phyloP scores from a whole-genome alignment of 2,888 invertebrate species.

The Amitus sp. region DNA sequence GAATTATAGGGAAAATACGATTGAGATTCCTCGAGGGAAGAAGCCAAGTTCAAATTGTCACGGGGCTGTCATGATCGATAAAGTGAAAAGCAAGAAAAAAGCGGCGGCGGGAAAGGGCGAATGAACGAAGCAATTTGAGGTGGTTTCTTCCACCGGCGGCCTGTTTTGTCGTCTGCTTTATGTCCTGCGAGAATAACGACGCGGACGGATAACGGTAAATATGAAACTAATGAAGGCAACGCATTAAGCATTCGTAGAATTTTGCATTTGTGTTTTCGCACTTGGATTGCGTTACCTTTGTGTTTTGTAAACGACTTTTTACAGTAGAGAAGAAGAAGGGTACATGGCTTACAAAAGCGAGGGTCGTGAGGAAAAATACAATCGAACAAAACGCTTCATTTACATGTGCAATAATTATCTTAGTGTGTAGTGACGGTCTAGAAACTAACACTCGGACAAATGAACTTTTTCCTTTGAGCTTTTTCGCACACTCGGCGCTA shows the following conservation, averaged over 20 bases:
- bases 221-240: slow-evolving; percentile 46
- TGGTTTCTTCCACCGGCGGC: slow-evolving; percentile 58
- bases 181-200: slow-evolving; percentile 52
- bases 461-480: slow-evolving; percentile 42
- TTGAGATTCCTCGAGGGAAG: slow-evolving; percentile 50
- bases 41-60: slow-evolving; percentile 54
- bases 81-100: not conserved
- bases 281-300: no score
- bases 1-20: no score
- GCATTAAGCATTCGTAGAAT: slow-evolving; percentile 38
- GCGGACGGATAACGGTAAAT: slow-evolving; percentile 56
- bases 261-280: slow-evolving; percentile 17
- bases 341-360: not conserved
- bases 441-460: slow-evolving; percentile 28
- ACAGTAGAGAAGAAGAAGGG: slow-evolving; percentile 3
- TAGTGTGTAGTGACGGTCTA: slow-evolving; percentile 38
- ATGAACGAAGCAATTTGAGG: slow-evolving; percentile 49
- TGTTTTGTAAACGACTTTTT: slow-evolving; percentile 6
- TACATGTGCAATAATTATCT: slow-evolving; percentile 31
- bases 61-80: not conserved
- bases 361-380: slow-evolving; percentile 6
- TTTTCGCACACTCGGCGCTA: slow-evolving; percentile 38
- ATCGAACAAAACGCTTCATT: slow-evolving; percentile 17
- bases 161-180: slow-evolving; percentile 55
- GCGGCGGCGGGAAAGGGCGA: not conserved